Conservation (phyloP, 2,888 invertebrate species). For the Scelioninae gen. 2 region DNA sequence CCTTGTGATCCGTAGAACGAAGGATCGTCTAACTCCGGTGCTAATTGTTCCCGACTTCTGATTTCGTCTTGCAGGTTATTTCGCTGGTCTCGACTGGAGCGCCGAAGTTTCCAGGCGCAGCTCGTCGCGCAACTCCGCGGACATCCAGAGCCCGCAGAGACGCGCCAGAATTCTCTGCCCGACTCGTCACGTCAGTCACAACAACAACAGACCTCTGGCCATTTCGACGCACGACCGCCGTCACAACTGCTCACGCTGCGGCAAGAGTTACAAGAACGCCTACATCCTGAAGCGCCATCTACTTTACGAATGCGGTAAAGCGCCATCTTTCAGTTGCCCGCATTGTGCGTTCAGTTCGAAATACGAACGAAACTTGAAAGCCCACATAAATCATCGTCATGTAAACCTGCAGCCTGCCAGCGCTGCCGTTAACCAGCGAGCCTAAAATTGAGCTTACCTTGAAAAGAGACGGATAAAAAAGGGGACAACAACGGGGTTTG, state of each 20-base stretch:
- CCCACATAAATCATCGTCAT: slow-evolving; percentile 75
- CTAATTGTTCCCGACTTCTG: slow-evolving; percentile 54
- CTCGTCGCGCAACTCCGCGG: slow-evolving; percentile 53
- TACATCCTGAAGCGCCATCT: slow-evolving; percentile 80
- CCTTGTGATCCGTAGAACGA: slow-evolving; percentile 62
- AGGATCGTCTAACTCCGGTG: slow-evolving; percentile 14
- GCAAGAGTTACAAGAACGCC: slow-evolving; percentile 80
- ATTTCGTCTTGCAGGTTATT: slow-evolving; percentile 70
- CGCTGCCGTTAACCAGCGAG: slow-evolving; percentile 66
- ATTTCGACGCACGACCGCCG: slow-evolving; percentile 69
- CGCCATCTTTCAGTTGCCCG: slow-evolving; percentile 75
- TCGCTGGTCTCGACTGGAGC: slow-evolving; percentile 71
- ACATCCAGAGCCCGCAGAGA: slow-evolving; percentile 72
- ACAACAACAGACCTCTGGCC: slow-evolving; percentile 67
- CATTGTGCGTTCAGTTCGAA: slow-evolving; percentile 75
- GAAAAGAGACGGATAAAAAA: too few relatives aligned
- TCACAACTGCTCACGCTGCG: slow-evolving; percentile 78
- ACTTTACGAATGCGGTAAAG: slow-evolving; percentile 76
- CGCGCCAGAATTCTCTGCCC: slow-evolving; percentile 72
- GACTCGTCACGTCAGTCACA: slow-evolving; percentile 67
- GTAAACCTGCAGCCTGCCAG: slow-evolving; percentile 63
- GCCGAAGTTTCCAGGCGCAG: slow-evolving; percentile 56
- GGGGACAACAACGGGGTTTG: too few relatives aligned
- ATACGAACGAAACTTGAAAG: slow-evolving; percentile 75
- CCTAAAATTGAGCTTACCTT: slow-evolving; percentile 63